Base-by-base conservation (phyloP, 1,140 invertebrate species). In the Odontomachus brunneus region DNA sequence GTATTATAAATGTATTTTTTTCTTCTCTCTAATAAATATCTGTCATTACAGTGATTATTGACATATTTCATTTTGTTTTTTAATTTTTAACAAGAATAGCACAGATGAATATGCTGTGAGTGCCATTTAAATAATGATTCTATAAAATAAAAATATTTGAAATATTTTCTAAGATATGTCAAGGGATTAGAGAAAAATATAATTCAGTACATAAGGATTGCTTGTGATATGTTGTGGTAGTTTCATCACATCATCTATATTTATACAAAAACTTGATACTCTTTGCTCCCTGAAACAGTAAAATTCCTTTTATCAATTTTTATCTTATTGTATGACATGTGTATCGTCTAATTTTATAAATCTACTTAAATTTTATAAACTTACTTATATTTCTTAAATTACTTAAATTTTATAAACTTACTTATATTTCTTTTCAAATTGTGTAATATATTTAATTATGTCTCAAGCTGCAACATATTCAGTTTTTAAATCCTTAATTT, bases 391-490 rank as follows among this genome's bases (percentile, higher is more conserved):
- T n/a, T n/a, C n/a, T n/a, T 44, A 29, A 5, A 67, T 71, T 53
- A n/a, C 74, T 81, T 0, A 29, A 57, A 63, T 62, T 55, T 65
- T 51, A 76, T 14, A 44, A 72, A 89, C 84, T 83, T 91, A 92
- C 91, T 84, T 62, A 71, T 85, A 80, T 78, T 86, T 90, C 22
- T 91, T 69, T 88, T 92, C 89, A 71, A 95, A 94, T 84, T 95
- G 93, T 82, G 95, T 91, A 84, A 95, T 90, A 82, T 93, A 93
- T 65, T 95, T 94, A 12, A 96, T 84, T 66, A 96, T 93, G 73
- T 94, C 92, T 95, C 95, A 96, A 76, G 95, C 93, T 81, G 94
- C 92, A 85, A 92, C 92, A 74, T 95, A 93, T 57, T 93, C 83
- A 82, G 91, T 80, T 53, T 93, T 93, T 89, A 96, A 91, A 74